These are phyloP conservation scores for Chaetops frenatus DNA, from an alignment of 2,113 vertebrate genomes.

Conservation along the genomic window DNA sequence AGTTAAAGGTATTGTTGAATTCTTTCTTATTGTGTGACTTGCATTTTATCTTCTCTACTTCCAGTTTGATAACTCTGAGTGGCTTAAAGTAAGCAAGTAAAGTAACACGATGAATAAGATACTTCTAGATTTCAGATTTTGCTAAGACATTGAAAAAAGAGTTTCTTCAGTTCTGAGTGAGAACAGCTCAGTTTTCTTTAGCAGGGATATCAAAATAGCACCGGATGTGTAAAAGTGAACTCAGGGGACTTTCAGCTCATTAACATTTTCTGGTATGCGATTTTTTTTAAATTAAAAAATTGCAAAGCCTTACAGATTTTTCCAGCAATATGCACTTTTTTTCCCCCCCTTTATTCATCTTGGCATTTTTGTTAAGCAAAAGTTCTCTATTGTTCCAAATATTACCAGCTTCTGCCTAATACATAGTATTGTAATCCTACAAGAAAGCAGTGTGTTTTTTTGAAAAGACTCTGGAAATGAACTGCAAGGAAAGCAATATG, in stretches of 20 bases:
- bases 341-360: constrained; percentile 46
- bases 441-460: not conserved
- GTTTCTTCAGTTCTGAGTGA: not conserved
- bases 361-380: constrained; percentile 46
- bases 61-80: not conserved
- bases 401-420: constrained; percentile 30
- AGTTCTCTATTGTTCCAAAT: not conserved
- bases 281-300: constrained; percentile 67
- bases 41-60: not conserved
- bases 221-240: constrained; percentile 23
- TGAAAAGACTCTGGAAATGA: not conserved
- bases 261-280: constrained; percentile 54
- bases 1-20: constrained; percentile 79
- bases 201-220: constrained; percentile 2
- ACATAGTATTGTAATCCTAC: not conserved
- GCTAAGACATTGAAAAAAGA: not conserved
- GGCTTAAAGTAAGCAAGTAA: not conserved
- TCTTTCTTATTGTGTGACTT: not conserved
- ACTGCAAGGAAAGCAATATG: not conserved
- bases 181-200: not conserved
- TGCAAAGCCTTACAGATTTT: constrained; percentile 54
- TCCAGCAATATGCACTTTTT: constrained; percentile 18
- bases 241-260: constrained; percentile 48
- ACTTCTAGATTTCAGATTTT: not conserved
- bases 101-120: fast-evolving